Evolutionary conservation across 2,113 vertebrate genomes (phyloP).

Genomic region (Zosterops hypoxanthus): DNA sequence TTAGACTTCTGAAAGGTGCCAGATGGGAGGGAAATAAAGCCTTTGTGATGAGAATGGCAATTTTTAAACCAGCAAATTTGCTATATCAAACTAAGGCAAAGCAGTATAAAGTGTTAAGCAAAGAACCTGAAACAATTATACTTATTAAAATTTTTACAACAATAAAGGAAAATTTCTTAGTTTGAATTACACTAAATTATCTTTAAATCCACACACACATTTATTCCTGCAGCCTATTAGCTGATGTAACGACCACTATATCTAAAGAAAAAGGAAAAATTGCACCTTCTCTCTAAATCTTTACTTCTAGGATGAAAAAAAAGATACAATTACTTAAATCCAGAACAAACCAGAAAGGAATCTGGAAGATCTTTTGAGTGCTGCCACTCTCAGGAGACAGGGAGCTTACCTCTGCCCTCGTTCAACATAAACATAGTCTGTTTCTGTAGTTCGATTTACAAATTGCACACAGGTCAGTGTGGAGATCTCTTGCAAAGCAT

Average conservation of each 20-base stretch:
- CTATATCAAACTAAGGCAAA: background rate
- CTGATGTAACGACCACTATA: background rate
- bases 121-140: background rate
- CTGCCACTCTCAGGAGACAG: background rate
- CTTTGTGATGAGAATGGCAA: background rate
- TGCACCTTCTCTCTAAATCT: background rate
- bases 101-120: background rate
- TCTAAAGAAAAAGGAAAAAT: background rate
- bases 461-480: constrained; percentile 83
- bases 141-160: background rate
- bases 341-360: background rate
- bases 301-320: background rate
- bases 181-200: background rate
- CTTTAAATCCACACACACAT: background rate
- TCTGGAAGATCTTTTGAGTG: background rate
- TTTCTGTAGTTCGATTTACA: constrained; percentile 80
- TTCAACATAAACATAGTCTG: constrained; percentile 82
- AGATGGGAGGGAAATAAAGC: background rate
- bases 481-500: constrained; percentile 79
- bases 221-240: background rate
- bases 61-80: background rate
- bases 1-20: background rate
- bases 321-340: background rate
- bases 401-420: constrained; percentile 79
- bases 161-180: background rate